These are phyloP conservation scores for Coptodon bakossiorum DNA, from an alignment of 2,113 vertebrate genomes.

Conservation along the genomic window DNA sequence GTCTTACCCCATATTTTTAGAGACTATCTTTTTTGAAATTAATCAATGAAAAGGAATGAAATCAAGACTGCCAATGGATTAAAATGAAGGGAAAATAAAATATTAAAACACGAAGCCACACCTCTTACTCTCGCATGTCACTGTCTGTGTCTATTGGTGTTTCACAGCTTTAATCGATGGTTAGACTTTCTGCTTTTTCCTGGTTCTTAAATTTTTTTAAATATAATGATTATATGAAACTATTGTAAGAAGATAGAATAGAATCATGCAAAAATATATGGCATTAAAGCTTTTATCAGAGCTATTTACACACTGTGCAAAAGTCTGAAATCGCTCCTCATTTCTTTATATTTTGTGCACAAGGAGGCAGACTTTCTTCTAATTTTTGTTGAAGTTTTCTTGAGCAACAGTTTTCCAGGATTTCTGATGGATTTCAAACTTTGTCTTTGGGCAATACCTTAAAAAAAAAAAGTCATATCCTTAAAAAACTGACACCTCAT, in stretches of 20 bases:
- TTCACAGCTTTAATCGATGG: neutral
- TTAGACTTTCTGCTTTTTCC: neutral
- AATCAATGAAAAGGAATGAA: slow-evolving; percentile 3
- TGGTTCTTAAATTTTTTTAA: accelerated
- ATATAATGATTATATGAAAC: neutral
- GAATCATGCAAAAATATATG: neutral
- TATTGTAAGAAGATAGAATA: neutral
- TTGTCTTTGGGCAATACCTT: neutral
- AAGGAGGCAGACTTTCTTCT: neutral
- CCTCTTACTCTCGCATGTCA: neutral
- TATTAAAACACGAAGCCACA: slow-evolving; percentile 14
- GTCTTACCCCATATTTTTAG: slow-evolving; percentile 58
- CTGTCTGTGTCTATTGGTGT: neutral
- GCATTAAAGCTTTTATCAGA: neutral
- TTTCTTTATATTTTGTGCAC: neutral
- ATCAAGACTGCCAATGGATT: slow-evolving; percentile 27
- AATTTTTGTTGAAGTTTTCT: neutral
- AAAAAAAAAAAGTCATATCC: neutral
- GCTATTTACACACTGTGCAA: neutral
- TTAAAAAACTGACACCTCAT: neutral
- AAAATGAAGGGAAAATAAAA: slow-evolving; percentile 51
- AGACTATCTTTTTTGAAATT: slow-evolving; percentile 59
- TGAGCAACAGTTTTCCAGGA: neutral
- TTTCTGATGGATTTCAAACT: neutral
- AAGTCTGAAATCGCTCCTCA: neutral